phyloP scores from a whole-genome alignment of 2,113 vertebrate species.

The Dipodomys stephensi region DNA sequence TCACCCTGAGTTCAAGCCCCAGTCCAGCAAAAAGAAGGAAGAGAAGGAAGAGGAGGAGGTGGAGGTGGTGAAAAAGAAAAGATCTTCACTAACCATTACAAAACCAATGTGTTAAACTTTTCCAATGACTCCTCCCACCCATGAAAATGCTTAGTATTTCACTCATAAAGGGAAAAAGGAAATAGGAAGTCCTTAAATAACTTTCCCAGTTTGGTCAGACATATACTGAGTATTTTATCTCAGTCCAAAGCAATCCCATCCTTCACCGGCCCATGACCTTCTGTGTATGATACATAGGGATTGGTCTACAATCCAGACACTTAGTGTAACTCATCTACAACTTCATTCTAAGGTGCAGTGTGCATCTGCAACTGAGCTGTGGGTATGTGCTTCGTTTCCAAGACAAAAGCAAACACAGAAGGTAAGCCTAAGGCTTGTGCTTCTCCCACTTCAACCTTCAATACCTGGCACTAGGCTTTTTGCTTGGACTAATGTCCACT shows the following conservation, averaged over 20 bases:
- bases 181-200: not conserved
- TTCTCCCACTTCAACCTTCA: not conserved
- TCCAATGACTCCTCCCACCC: not conserved
- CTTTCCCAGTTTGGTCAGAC: not conserved
- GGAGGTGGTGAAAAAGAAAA: not conserved
- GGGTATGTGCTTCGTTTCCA: constrained; percentile 15
- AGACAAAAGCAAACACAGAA: constrained; percentile 34
- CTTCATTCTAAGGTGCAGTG: not conserved
- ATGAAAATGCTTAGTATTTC: constrained; percentile 45
- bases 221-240: not conserved
- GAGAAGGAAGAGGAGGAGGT: fast-evolving
- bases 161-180: not conserved
- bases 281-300: not conserved
- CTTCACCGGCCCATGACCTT: not conserved
- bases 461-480: not conserved
- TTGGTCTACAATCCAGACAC: not conserved
- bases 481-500: not conserved
- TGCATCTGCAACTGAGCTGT: constrained; percentile 18
- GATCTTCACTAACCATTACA: not conserved
- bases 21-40: not conserved
- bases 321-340: constrained; percentile 22
- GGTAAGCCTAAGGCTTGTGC: not conserved
- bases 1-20: no score
- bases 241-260: not conserved
- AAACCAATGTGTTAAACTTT: constrained; percentile 35